Base-by-base conservation (phyloP, 2,113 vertebrate genomes). In the Notothenia coriiceps region DNA sequence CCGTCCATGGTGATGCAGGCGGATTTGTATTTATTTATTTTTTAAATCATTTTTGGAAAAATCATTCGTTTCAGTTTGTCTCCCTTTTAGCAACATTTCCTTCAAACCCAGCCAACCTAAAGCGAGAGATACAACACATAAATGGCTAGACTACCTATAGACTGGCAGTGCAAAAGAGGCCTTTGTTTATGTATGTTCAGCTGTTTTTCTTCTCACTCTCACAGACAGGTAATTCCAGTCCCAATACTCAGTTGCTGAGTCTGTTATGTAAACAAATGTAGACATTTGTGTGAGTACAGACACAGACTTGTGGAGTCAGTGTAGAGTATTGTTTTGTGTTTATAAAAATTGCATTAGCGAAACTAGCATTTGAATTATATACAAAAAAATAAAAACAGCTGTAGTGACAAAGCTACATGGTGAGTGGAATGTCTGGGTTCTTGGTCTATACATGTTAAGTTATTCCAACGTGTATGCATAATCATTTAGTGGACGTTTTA, bases 161-260 rank as follows among this genome's bases (percentile, higher is more conserved):
- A 40, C 47, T 35, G 14, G 47, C 50, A 72, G 13, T 46, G 60
- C 20, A 74, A 66, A 40, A 44, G 29, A 40, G 70, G 60, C 66
- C 54, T 18, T 69, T 77, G 71, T 66, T 74, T 59, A 64, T 62
- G 47, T 59, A 56, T 67, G 51, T 78, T 82, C 63, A 78, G 40
- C 59, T 77, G 72, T 49, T 44, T 63, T 77, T 57, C 56, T 83
- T 61, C 83, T 85, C 25, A 69, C 64, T 72, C 81, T 80, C 54
- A 67, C 79, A 86, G 87, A 91, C 94, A 85, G 92, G 92, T 93
- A 93, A 91, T 92, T 94, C 93, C 93, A 91, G 93, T 93, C 86
- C 68, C 22, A 43, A 25, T 55, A 70, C 67, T 61, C 54, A 18
- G 57, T n/a, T 56, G 51, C 46, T 70, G 15, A 0, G 50, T 44